Evolutionary conservation across 2,113 vertebrate genomes (phyloP), one percentile per base, ranked within the genome.

Genomic region (Clupea harengus): DNA sequence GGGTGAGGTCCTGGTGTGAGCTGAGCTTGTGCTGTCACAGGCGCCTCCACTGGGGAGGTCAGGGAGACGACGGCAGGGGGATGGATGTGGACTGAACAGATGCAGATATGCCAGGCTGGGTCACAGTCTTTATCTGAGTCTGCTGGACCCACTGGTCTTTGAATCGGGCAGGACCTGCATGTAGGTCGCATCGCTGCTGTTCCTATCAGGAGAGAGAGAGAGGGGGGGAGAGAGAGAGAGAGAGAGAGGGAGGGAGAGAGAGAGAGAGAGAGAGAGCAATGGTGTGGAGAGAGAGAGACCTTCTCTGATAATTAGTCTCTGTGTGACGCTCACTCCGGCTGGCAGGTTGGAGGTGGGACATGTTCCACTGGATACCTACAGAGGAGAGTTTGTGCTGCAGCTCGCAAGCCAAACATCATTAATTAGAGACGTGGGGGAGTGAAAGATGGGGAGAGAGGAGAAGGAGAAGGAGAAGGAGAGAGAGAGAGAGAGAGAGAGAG

Each of bases 301-400:
- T 93, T 93, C 89, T 89, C 87, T 92, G 87, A 89, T 96, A 95
- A 96, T 96, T 95, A 95, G 94, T 95, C 94, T 96, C 95, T 93
- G 93, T 92, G 94, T 93, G 95, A 92, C 92, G 95, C 93, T 94
- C 90, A 93, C 91, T 72, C 90, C 92, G 85, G 6, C 86, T 92
- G 93, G 94, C 94, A 90, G 91, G 94, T 91, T 90, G 94, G 87
- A 93, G 94, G 87, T 90, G 93, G 92, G 93, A 90, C 93, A 32
- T 78, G 82, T 92, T 94, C 86, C 84, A 93, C 92, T 93, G 94
- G 88, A 57, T 92, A 93, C 94, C 94, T 93, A 94, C 91, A 81
- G 92, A 93, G 93, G 91, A 88, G 86, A 85, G 84, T 88, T 88
- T 52, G 89, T 90, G 83, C 92, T 46, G 15, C 47, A 86, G 85